Base-by-base conservation (phyloP, 2,888 invertebrate species). In the Sinelater perroti region DNA sequence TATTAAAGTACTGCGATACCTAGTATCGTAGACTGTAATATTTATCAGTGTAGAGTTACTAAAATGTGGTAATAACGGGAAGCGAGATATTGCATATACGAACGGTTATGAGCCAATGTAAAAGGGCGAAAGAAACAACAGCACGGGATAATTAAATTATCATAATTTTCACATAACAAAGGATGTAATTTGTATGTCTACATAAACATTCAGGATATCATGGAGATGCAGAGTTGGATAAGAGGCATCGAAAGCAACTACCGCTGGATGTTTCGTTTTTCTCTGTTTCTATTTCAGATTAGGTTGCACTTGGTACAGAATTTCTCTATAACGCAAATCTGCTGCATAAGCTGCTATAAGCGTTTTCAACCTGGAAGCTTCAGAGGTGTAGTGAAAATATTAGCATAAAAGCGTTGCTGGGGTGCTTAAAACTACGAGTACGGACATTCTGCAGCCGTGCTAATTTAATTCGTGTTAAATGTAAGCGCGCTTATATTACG, bases 371-470 rank as follows among this genome's bases (percentile, higher is more conserved):
- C 28, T 28, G 44, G 28, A 28, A 49, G 18, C 38, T 49, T 11
- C 17, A 26, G 16, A 1, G 17, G 13, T 21, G 49, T 49, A 36
- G 38, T 49, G 38, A 49, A 49, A 49, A 49, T 49, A 49, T 49
- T 49, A 36, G 49, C 49, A 49, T 49, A 38, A 49, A 49, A 21
- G 49, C 26, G 16, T 28, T 49, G 21, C 21, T 18, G 11, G 31
- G 47, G 33, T 33, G 18, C 26, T 49, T 49, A 36, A 47, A 18
- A 49, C 36, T 49, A 36, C 49, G 18, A 49, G 28, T 36, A 36
- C 26, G 13, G 28, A 21, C 44, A 28, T 28, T 44, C 13, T 36
- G 28, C 17, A 49, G 38, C 35, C 49, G 26, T 36, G 26, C 38
- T 49, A 49, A 26, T 16, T 49, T 49, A 26, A 49, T 36, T 35